phyloP scores from a whole-genome alignment of 2,113 vertebrate species.

The Perccottus glenii region DNA sequence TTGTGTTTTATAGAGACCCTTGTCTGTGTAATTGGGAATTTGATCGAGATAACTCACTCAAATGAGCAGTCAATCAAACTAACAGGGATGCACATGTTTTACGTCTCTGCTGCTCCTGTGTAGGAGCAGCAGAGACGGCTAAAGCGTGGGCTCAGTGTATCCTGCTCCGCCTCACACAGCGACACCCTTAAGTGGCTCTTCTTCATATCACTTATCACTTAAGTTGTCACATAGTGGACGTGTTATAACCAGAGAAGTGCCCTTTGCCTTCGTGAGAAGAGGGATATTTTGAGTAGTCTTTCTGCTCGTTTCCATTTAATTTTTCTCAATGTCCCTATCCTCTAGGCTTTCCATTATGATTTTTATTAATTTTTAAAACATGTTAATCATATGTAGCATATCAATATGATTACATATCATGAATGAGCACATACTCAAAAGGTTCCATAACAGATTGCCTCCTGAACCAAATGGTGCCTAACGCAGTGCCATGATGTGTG shows the following conservation, averaged over 20 bases:
- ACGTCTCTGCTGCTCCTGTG: no score
- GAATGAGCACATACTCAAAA: no score
- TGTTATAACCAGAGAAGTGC: conserved; percentile 28
- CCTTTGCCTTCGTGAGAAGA: conserved; percentile 19
- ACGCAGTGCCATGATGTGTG: no score
- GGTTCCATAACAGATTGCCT: no score
- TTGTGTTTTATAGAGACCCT: conserved; percentile 51
- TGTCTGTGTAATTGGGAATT: conserved; percentile 49
- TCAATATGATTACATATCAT: no score
- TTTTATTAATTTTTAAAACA: no score
- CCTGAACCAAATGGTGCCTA: no score
- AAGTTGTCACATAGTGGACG: conserved; percentile 34
- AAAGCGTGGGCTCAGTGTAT: conserved; percentile 44
- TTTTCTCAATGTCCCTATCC: background rate
- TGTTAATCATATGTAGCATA: no score
- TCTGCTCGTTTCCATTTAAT: background rate
- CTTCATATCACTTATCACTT: conserved; percentile 51
- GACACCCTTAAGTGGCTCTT: conserved; percentile 32
- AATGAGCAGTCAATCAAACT: conserved; percentile 25
- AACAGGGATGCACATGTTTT: background rate
- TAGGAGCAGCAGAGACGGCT: conserved; percentile 31
- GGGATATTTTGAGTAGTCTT: background rate
- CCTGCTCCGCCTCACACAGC: conserved; percentile 37
- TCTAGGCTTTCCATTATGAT: background rate
- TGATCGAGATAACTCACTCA: conserved; percentile 50